phyloP scores from a whole-genome alignment of 2,797 vertebrate species.

The Chaunax sp. region DNA sequence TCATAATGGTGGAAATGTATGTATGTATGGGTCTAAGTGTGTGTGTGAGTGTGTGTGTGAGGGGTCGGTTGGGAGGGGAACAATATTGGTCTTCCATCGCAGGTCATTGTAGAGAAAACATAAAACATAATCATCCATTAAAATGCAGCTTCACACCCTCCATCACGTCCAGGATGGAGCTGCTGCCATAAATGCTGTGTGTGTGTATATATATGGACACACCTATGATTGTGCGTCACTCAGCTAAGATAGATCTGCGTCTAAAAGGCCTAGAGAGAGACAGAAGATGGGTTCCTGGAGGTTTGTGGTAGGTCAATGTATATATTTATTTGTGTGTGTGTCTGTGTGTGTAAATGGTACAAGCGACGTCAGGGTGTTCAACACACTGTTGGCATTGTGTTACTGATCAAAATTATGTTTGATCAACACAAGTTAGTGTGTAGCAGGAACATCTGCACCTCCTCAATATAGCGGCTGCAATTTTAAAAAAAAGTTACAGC shows the following conservation, averaged over 20 bases:
- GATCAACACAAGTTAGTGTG: conserved; percentile 4
- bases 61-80: conserved; percentile 36
- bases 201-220: conserved; percentile 35
- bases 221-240: conserved; percentile 42
- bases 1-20: conserved; percentile 33
- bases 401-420: conserved; percentile 22
- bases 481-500: no score
- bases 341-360: not conserved
- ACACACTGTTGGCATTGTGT: not conserved
- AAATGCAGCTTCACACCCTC: conserved; percentile 83
- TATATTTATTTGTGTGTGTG: not conserved
- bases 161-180: conserved; percentile 70
- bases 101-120: conserved; percentile 80
- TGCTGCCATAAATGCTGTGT: conserved; percentile 67
- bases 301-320: conserved; percentile 41
- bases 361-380: not conserved
- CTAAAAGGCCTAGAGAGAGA: conserved; percentile 37
- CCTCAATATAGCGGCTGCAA: no score
- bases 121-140: conserved; percentile 84
- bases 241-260: conserved; percentile 50
- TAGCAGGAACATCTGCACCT: no score
- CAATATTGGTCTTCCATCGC: conserved; percentile 71
- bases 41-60: conserved; percentile 19
- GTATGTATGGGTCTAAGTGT: conserved; percentile 13
- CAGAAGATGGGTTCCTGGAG: conserved; percentile 27